Percentiles rank a stretch among this genome's conserved stretches.
Evolutionary conservation across 1,140 invertebrate genomes (phyloP).

Genomic region (Penaeus chinensis): DNA sequence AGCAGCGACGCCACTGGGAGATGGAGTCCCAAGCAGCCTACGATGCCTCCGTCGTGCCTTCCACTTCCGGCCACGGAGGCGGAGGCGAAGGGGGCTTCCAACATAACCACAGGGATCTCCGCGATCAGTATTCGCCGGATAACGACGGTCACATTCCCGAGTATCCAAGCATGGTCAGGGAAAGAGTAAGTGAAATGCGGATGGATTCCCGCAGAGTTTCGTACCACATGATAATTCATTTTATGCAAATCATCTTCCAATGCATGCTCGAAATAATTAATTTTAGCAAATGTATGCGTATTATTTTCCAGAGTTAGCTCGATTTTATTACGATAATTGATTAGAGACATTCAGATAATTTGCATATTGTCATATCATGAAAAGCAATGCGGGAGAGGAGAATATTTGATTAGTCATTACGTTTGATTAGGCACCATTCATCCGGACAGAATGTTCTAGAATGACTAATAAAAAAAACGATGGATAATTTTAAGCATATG

Average conservation of each 20-base stretch:
- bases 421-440: too few relatives aligned
- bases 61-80: constrained; percentile 20
- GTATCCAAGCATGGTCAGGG: constrained; percentile 37
- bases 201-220: neutral
- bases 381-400: too few relatives aligned
- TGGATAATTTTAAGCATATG: too few relatives aligned
- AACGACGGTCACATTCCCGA: constrained; percentile 30
- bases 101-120: neutral
- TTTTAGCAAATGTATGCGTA: too few relatives aligned
- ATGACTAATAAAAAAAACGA: too few relatives aligned
- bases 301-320: too few relatives aligned
- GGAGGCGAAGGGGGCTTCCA: neutral
- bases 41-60: constrained; percentile 8
- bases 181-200: constrained; percentile 32
- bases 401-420: too few relatives aligned
- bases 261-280: neutral
- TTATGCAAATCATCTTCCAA: neutral
- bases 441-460: too few relatives aligned
- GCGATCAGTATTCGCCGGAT: constrained; percentile 2
- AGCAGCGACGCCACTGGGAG: constrained; percentile 84
- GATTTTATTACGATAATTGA: too few relatives aligned
- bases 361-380: too few relatives aligned
- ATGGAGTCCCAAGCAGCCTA: constrained; percentile 72
- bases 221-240: neutral
- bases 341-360: too few relatives aligned